Percentiles rank a stretch among this genome's conserved stretches.
phyloP scores from a whole-genome alignment of 2,113 vertebrate species.

The Elephas maximus region DNA sequence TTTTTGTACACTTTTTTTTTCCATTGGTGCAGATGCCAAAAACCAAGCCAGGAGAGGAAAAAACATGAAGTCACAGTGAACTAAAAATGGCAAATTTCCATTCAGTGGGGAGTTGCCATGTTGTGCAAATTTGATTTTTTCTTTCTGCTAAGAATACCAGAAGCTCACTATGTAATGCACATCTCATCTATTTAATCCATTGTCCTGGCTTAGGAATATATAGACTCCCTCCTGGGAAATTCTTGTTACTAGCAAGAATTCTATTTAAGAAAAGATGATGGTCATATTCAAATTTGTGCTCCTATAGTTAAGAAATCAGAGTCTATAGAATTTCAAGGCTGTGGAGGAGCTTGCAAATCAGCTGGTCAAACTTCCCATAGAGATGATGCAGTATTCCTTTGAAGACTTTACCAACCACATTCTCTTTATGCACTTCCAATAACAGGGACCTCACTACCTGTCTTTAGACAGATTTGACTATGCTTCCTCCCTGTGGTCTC shows the following conservation, averaged over 20 bases:
- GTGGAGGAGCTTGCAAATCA: neutral
- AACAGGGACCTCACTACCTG: neutral
- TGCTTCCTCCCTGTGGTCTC: neutral
- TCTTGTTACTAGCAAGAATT: neutral
- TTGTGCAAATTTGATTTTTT: slow-evolving; percentile 49
- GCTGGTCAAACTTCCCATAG: neutral
- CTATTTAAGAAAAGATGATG: neutral
- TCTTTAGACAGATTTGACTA: neutral
- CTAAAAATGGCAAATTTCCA: slow-evolving; percentile 77
- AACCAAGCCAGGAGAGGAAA: slow-evolving; percentile 40
- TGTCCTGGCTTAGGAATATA: neutral
- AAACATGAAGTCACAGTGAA: slow-evolving; percentile 73
- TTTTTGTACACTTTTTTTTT: slow-evolving; percentile 73
- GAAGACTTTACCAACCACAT: neutral
- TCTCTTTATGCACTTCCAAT: neutral
- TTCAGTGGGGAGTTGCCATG: slow-evolving; percentile 43
- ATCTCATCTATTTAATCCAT: neutral
- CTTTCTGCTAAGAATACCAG: neutral
- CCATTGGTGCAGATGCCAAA: slow-evolving; percentile 71
- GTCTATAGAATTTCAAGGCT: neutral
- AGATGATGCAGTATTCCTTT: neutral
- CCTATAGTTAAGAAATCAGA: neutral
- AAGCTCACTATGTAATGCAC: neutral
- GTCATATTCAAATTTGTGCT: neutral
- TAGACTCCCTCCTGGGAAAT: neutral